Evolutionary conservation across 2,113 vertebrate species (phyloP), one percentile per base, ranked within the genome.

Genomic region (Seriola rivoliana): DNA sequence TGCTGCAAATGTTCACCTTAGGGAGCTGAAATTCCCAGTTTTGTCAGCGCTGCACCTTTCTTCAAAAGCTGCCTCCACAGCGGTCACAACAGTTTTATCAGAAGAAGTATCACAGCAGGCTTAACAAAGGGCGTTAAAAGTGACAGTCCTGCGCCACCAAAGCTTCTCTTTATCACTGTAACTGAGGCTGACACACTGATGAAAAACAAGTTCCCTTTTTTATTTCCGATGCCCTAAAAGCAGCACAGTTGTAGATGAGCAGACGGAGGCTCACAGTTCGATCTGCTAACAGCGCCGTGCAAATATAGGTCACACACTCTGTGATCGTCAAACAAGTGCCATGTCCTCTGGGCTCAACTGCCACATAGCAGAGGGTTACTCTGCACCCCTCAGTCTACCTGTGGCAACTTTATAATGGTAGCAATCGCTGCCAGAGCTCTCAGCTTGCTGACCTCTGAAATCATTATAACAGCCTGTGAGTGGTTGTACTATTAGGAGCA

Each of bases 261-360:
- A 72, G 13, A 60, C 54, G 12, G 63, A 63, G 44, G 67, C 50
- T 62, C 46, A 12, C 68, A 64, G 8, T 86, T 81, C 80, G 55
- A 80, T 86, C 72, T 71, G 60, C 69, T 84, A 48, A 80, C 78
- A 36, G 81, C 60, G 58, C 87, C 23, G n/a, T 62, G 66, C 73
- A 80, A 85, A 92, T 89, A 88, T 91, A 90, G 90, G 89, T 91
- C 89, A 91, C 70, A 66, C 85, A 77, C 74, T 25, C 55, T 19
- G 68, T 32, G 40, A 70, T 80, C 60, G 69, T 80, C 70, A 78
- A 78, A 88, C 75, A 73, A 66, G 82, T 80, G 78, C 72, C 70
- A 57, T 72, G 87, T 86, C 81, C 71, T 68, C 78, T 74, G 75
- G 88, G 75, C 75, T 90, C 78, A 81, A 71, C 79, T 54, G 75